Base-by-base conservation (phyloP, 2,888 invertebrate species). In the Nephrotoma flavescens region DNA sequence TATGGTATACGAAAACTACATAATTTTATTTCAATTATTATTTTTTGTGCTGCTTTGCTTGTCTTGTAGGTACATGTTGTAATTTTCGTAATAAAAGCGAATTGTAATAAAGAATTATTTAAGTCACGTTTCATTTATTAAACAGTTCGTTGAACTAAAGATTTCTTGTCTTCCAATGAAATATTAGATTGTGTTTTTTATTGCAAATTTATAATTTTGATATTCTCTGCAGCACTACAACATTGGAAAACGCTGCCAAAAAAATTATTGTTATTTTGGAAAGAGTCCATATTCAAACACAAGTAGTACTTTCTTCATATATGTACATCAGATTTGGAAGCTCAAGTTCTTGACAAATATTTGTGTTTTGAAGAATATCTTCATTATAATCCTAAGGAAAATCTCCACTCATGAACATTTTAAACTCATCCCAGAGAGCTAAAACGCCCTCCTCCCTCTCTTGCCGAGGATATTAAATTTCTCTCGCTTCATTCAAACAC, bases 51-150 rank as follows among this genome's bases (percentile, higher is more conserved):
- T 47, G 47, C 12, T 1, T 4, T 71, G 9, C 44, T 9, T 44
- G 31, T 31, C 71, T 71, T 71, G 71, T 71, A 57, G n/a, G 19
- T 19, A 71, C 9, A 71, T 71, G 71, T 71, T 31, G 31, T 71
- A 71, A 71, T 52, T n/a, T 15, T 6, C 0, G 31, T 31, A 15
- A 31, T 31, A 71, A 31, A 71, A 0, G 5, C 19, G 4, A 31
- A 31, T 44, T 71, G 31, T 71, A 31, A 71, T 71, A 71, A 84
- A 84, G 42, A 84, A 84, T 84, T 41, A 84, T 84, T 41, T 15
- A 84, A 84, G 42, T 85, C 85, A 85, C 85, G 85, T 85, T 85
- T 85, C 42, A 85, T 85, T 85, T 85, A 85, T 85, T 45, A 85
- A 85, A 42, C 45, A 85, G 85, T 45, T 85, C 85, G 85, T 44